Evolutionary conservation across 23 tunicate species (phyloP), one percentile per base, ranked within the genome.

Genomic region (Styela plicata): DNA sequence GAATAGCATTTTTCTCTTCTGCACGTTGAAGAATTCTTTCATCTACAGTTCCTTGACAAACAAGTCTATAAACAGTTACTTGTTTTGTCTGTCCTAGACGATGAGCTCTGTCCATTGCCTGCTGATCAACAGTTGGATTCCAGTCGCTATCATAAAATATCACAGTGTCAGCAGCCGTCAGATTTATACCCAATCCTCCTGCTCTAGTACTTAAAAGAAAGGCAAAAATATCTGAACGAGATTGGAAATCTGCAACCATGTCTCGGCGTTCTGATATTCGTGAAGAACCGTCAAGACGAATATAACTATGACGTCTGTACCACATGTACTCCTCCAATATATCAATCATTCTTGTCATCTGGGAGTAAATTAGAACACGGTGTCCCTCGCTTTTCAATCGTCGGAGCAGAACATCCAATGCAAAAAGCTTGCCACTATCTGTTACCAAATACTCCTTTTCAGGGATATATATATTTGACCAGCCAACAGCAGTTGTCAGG

Each of bases 71-170:
- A 33, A 90, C 96, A 34, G 96, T 90, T 2, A 90, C 96, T 76
- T 90, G 96, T 74, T 90, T 90, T 24, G 89, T 90, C 32, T 90
- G 96, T 23, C 96, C 96, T 28, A 90, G 79, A 28, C 96, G 74
- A 44, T 90, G 96, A 16, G 96, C 96, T 31, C 96, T 86, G 52
- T 90, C 96, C 96, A 90, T 90, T 17, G 96, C 96, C 73, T 90
- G 96, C 74, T 90, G 96, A 73, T 90, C 96, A n/a, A 90, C 89
- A 26, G 89, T 85, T 24, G 96, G 96, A 74, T 90, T 90, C 96
- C 96, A 90, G 57, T 90, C 96, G 74, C 96, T 90, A 64, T 90
- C 96, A 69, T 85, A 90, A 67, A 90, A 90, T 62, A 90, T 90
- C 67, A 90, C 96, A 31, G 96, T 90, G 73, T 90, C 96, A 0